Evolutionary conservation across 2,888 invertebrate species (phyloP).

Genomic region (Amphimallon solstitiale): DNA sequence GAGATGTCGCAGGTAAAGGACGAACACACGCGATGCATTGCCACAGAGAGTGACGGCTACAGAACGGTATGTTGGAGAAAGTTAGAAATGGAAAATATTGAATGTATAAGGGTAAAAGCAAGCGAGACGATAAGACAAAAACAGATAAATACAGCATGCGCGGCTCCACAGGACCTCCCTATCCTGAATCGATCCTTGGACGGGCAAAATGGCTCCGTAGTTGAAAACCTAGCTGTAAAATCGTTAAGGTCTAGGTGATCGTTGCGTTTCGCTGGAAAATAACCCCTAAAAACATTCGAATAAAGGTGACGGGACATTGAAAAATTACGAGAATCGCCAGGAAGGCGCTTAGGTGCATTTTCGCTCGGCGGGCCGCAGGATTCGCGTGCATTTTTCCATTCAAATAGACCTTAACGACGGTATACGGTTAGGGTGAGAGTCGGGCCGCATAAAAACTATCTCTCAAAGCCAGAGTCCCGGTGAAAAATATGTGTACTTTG

Average conservation of each 20-base stretch:
- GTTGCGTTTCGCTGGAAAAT: slow-evolving; percentile 53
- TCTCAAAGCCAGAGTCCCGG: slow-evolving; percentile 61
- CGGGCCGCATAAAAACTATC: slow-evolving; percentile 64
- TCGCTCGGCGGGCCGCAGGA: slow-evolving; percentile 54
- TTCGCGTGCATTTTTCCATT: slow-evolving; percentile 61
- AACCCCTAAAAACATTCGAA: slow-evolving; percentile 58
- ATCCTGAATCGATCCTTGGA: slow-evolving; percentile 62
- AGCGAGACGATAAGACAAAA: slow-evolving; percentile 64
- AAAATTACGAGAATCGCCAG: slow-evolving; percentile 62
- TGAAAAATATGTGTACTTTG: slow-evolving; percentile 65
- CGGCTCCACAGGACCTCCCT: slow-evolving; percentile 61
- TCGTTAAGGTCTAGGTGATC: slow-evolving; percentile 58
- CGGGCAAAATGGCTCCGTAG: slow-evolving; percentile 64
- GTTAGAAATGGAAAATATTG: slow-evolving; percentile 45
- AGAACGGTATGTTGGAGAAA: slow-evolving; percentile 41
- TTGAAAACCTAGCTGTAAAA: slow-evolving; percentile 62
- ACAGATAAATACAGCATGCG: slow-evolving; percentile 64
- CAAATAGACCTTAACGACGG: slow-evolving; percentile 59
- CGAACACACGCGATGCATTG: slow-evolving; percentile 7
- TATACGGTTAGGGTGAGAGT: slow-evolving; percentile 54
- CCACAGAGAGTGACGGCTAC: slow-evolving; percentile 35
- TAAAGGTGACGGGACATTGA: slow-evolving; percentile 60
- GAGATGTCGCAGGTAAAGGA: slow-evolving; percentile 39
- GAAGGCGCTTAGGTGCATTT: slow-evolving; percentile 60
- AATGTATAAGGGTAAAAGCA: slow-evolving; percentile 54